Percentiles rank a stretch among this genome's conserved stretches.
Conservation (phyloP, 2,888 invertebrate species). For the Eupithecia centaureata region DNA sequence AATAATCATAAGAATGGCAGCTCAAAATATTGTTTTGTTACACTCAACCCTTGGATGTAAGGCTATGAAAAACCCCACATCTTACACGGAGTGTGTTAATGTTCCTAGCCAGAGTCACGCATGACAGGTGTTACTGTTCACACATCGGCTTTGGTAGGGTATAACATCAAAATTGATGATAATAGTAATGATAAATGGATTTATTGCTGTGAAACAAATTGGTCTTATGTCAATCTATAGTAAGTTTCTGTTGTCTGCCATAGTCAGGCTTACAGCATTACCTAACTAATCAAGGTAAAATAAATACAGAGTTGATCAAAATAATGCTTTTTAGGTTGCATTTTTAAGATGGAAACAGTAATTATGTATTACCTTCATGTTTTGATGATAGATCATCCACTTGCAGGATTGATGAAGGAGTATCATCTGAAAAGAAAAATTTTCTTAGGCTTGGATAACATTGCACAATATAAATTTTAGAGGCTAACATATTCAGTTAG, state of each 20-base stretch:
- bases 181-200: no score
- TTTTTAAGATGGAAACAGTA: not conserved
- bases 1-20: slow-evolving; percentile 8
- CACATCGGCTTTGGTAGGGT: slow-evolving; percentile 83
- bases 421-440: not conserved
- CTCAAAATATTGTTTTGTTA: slow-evolving; percentile 52
- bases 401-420: not conserved
- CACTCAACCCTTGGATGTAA: slow-evolving; percentile 77
- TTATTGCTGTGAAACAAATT: no score
- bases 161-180: not conserved
- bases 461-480: not conserved
- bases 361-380: not conserved
- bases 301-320: no score
- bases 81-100: slow-evolving; percentile 79
- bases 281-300: no score
- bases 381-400: not conserved
- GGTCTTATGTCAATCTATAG: no score
- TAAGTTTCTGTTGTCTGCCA: no score
- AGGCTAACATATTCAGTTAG: slow-evolving; percentile 34
- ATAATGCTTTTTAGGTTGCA: not conserved
- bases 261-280: no score
- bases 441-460: not conserved
- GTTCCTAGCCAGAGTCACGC: slow-evolving; percentile 82
- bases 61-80: slow-evolving; percentile 60
- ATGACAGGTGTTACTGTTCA: slow-evolving; percentile 62